A percentile compares a stretch with the other conserved stretches of the same genome.
These are phyloP conservation scores for Phylloscopus trochilus DNA, from an alignment of 2,113 vertebrate genomes.

Conservation along the genomic window DNA sequence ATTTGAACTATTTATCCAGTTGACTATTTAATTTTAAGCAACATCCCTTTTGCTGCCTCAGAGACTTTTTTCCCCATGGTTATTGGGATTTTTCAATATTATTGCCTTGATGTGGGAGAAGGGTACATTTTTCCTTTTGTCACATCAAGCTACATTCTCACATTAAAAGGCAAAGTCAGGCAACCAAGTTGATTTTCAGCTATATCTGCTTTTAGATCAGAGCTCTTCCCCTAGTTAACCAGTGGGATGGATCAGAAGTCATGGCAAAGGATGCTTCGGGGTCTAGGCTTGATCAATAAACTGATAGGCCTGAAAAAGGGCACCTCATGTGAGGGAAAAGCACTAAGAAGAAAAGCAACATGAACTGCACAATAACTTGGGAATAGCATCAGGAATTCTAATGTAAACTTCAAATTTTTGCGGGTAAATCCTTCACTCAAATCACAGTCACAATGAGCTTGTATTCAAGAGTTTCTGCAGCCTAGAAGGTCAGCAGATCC, in stretches of 20 bases:
- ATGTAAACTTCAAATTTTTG: background rate
- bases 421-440: background rate
- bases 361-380: background rate
- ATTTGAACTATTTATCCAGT: conserved; percentile 47
- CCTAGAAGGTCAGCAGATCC: background rate
- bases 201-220: background rate
- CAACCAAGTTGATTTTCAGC: background rate
- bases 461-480: background rate
- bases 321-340: background rate
- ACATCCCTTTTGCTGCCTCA: background rate
- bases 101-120: background rate
- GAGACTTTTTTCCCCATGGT: background rate
- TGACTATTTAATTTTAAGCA: background rate
- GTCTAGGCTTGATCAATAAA: background rate
- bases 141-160: background rate
- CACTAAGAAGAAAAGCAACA: background rate
- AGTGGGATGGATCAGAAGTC: background rate
- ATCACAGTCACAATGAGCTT: background rate
- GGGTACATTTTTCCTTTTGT: background rate
- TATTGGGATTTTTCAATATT: background rate
- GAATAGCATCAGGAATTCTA: background rate
- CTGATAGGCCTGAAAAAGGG: background rate
- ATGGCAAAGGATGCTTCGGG: background rate
- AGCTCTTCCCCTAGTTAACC: background rate
- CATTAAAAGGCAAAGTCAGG: background rate